Conservation (phyloP, 2,888 invertebrate genomes). For the Craniophora ligustri region DNA sequence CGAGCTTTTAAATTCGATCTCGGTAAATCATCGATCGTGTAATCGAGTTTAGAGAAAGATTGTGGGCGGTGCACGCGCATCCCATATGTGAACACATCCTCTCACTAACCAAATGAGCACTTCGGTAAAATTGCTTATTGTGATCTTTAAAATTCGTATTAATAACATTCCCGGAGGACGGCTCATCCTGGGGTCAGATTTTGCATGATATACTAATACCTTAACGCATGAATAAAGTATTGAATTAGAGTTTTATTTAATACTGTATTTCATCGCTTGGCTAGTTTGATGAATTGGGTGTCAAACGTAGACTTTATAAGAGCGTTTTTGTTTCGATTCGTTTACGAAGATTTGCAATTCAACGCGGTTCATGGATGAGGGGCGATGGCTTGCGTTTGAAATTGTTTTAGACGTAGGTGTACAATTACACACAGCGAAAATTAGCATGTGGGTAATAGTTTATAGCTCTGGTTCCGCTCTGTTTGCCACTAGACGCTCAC, state of each 20-base stretch:
- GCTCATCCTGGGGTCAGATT: constrained; percentile 80
- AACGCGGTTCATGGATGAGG: constrained; percentile 77
- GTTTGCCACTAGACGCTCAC: constrained; percentile 78
- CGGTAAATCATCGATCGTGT: constrained; percentile 86
- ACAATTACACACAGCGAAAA: constrained; percentile 80
- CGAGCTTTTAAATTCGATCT: constrained; percentile 84
- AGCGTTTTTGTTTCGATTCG: constrained; percentile 56
- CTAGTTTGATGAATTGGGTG: constrained; percentile 69
- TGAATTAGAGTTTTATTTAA: constrained; percentile 40
- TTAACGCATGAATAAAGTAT: constrained; percentile 63
- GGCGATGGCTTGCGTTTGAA: constrained; percentile 77
- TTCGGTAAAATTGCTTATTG: constrained; percentile 67
- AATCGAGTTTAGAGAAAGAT: constrained; percentile 86
- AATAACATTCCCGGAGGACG: constrained; percentile 78
- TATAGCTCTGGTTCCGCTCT: constrained; percentile 85
- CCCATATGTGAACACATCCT: constrained; percentile 83
- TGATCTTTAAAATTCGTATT: constrained; percentile 47
- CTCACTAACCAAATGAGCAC: constrained; percentile 73
- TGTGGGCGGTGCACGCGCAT: constrained; percentile 82
- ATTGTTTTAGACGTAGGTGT: constrained; percentile 75
- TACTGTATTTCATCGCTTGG: constrained; percentile 59
- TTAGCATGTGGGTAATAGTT: constrained; percentile 87
- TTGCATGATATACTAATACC: constrained; percentile 70
- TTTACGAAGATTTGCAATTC: constrained; percentile 66
- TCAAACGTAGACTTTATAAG: constrained; percentile 62